Evolutionary conservation across 2,888 invertebrate genomes (phyloP), one percentile per base, ranked within the genome.

Genomic region (Mesochorus sp.): DNA sequence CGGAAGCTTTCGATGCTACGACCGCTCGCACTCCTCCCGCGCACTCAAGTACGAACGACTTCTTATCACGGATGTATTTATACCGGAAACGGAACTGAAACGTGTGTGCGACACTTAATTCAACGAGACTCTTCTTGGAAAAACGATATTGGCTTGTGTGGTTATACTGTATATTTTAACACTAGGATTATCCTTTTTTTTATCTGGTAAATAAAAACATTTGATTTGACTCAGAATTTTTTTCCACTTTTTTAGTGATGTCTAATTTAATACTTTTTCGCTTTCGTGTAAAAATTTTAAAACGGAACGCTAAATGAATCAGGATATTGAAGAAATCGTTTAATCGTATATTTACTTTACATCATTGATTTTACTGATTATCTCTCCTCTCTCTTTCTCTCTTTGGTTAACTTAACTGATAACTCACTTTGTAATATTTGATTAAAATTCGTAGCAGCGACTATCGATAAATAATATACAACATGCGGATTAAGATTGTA

Each of bases 81-180:
- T 49, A 24, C 24, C 26, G 12, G 3, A 14, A 34, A 12, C 19
- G 44, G 44, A n/a, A 62, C 47, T 47, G 34, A 47, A 42, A 10
- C 28, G 49, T 39, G 31, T 19, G 34, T 19, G 59, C 14, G 21
- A 67, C 59, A 53, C 53, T 57, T 70, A 73, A 57, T 70, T 76
- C 64, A 17, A 66, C 49, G 42, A 53, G 49, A 49, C 49, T 59
- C 71, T 51, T 39, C 57, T 31, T 59, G 42, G 49, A 31, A 39
- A 24, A 57, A 39, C 26, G 28, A 47, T 44, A 47, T 62, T 62
- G 19, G 34, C 62, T 47, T 31, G 21, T 21, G 21, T n/a, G 4
- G 12, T 4, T 28, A 19, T 47, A 31, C 47, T n/a, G n/a, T n/a
- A n/a, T n/a, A n/a, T n/a, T n/a, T n/a, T n/a, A n/a, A n/a, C n/a